phyloP scores from a whole-genome alignment of 2,797 vertebrate species.

The Microctenopoma lineatum region DNA sequence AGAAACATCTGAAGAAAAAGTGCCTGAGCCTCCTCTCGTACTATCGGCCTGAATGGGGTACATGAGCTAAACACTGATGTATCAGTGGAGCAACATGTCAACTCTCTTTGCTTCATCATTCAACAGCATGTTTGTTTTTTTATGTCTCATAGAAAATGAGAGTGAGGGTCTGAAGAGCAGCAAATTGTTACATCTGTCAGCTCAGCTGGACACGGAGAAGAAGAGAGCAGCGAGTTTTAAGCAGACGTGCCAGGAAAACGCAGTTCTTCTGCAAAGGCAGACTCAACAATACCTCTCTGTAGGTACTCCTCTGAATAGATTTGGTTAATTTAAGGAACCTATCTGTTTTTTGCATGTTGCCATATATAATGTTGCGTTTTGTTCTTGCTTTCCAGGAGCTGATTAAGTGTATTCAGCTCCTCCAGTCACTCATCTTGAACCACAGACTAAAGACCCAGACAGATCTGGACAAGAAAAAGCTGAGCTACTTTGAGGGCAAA shows the following conservation, averaged over 20 bases:
- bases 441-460: slow-evolving; percentile 86
- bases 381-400: slow-evolving; percentile 77
- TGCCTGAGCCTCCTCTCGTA: slow-evolving; percentile 83
- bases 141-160: slow-evolving; percentile 78
- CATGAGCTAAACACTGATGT: neutral
- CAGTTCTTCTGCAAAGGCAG: slow-evolving; percentile 82
- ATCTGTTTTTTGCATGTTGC: neutral
- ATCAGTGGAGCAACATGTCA: neutral
- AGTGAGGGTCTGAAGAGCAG: slow-evolving; percentile 82
- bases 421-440: slow-evolving; percentile 86
- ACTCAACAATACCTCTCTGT: slow-evolving; percentile 81
- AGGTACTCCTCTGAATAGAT: slow-evolving; percentile 13
- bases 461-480: slow-evolving; percentile 85
- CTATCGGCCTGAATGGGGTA: slow-evolving; percentile 86
- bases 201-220: slow-evolving; percentile 80
- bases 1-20: slow-evolving; percentile 84
- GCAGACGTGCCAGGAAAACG: slow-evolving; percentile 77
- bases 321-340: neutral
- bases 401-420: slow-evolving; percentile 83
- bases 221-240: slow-evolving; percentile 78
- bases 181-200: slow-evolving; percentile 83
- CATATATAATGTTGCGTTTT: neutral
- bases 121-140: neutral
- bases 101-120: fast-evolving
- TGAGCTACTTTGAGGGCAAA: slow-evolving; percentile 89